These are phyloP conservation scores for Parthenolecanium corni DNA, from an alignment of 2,888 invertebrate species.

Conservation along the genomic window DNA sequence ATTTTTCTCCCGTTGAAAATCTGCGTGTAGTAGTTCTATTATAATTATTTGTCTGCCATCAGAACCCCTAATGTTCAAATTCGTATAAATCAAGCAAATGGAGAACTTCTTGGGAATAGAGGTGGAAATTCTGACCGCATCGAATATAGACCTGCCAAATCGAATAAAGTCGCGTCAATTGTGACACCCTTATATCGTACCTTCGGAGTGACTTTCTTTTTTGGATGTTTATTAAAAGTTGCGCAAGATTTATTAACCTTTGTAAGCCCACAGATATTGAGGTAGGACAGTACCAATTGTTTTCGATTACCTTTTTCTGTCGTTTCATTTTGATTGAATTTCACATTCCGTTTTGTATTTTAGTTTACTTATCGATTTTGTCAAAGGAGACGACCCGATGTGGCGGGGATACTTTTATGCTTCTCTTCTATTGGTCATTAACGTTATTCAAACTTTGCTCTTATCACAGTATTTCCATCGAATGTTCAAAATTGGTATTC, in stretches of 20 bases:
- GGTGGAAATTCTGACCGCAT: not conserved
- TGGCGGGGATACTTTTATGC: slow-evolving; percentile 52
- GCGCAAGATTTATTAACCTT: slow-evolving; percentile 75
- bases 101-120: slow-evolving; percentile 7
- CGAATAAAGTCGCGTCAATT: slow-evolving; percentile 52
- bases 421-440: slow-evolving; percentile 42
- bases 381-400: slow-evolving; percentile 36
- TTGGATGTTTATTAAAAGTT: slow-evolving; percentile 74
- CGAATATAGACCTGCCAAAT: slow-evolving; percentile 7
- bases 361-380: slow-evolving; percentile 37
- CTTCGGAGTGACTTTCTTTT: slow-evolving; percentile 75
- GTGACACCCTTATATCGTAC: slow-evolving; percentile 71
- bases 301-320: not conserved
- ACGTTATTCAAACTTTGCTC: slow-evolving; percentile 44
- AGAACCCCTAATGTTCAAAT: slow-evolving; percentile 3
- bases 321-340: too few species aligned
- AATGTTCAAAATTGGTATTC: slow-evolving; percentile 46
- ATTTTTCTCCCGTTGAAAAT: not conserved
- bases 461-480: slow-evolving; percentile 46
- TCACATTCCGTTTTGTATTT: not conserved
- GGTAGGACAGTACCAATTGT: slow-evolving; percentile 47
- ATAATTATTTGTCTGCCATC: not conserved
- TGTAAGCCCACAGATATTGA: slow-evolving; percentile 76
- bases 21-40: not conserved
- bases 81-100: not conserved